Percentiles rank a stretch among this genome's conserved stretches.
Evolutionary conservation across 1,140 invertebrate genomes (phyloP).

Genomic region (Calliphora vicina): DNA sequence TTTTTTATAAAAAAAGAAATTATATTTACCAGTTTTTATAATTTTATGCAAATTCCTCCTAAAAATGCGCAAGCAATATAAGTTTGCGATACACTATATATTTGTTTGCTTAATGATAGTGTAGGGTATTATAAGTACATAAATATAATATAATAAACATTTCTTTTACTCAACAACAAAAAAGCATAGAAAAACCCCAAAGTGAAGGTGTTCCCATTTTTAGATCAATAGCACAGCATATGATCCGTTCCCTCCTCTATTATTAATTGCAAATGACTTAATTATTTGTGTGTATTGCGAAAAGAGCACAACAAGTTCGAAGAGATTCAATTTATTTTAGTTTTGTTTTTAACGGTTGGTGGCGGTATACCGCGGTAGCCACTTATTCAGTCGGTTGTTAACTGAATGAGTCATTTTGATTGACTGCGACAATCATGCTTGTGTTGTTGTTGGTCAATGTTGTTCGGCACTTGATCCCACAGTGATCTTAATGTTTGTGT

Average conservation of each 20-base stretch:
- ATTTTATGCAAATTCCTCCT: too few relatives aligned
- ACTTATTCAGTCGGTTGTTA: neutral
- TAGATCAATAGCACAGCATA: neutral
- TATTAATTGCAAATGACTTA: neutral
- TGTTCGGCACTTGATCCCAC: neutral
- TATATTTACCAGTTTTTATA: too few relatives aligned
- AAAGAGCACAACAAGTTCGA: too few relatives aligned
- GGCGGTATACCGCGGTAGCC: neutral
- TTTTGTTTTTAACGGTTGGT: neutral
- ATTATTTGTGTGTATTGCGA: neutral
- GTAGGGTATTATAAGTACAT: too few relatives aligned
- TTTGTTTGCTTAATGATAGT: too few relatives aligned
- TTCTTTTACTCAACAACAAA: neutral
- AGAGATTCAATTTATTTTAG: neutral
- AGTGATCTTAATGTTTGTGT: neutral
- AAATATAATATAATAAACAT: too few relatives aligned
- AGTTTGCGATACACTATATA: too few relatives aligned
- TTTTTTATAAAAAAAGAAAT: too few relatives aligned
- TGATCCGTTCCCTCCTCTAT: neutral
- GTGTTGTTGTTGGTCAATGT: neutral
- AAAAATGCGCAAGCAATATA: too few relatives aligned
- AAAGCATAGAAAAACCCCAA: neutral
- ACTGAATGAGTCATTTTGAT: neutral
- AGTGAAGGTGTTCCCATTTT: slow-evolving; percentile 15
- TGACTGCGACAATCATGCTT: neutral